Percentiles rank a stretch among this genome's conserved stretches.
phyloP scores from a whole-genome alignment of 2,797 vertebrate species.

The Alosa sapidissima region DNA sequence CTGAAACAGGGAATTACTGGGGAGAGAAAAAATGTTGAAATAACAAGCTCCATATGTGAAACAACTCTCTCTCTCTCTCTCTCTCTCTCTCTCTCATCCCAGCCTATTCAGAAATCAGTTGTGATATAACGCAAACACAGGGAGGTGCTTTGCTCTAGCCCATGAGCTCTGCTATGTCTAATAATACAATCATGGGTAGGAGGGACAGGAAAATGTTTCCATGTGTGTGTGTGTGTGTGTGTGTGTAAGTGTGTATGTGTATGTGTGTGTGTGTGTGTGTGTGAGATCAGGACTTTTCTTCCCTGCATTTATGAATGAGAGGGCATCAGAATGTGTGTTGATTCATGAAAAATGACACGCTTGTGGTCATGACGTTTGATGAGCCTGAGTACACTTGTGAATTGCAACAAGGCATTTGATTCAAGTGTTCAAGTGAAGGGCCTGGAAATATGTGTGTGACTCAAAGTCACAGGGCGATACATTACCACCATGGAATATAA shows the following conservation, averaged over 20 bases:
- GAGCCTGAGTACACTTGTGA: neutral
- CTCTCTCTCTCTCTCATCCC: conserved; percentile 51
- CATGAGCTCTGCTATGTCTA: conserved; percentile 58
- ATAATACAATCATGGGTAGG: conserved; percentile 66
- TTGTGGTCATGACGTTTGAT: neutral
- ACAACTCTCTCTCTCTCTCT: conserved; percentile 41
- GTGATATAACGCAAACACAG: conserved; percentile 50
- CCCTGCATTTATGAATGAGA: conserved; percentile 4
- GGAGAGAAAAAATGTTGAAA: conserved; percentile 54
- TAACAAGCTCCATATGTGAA: conserved; percentile 71
- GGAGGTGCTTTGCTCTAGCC: conserved; percentile 50
- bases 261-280: neutral
- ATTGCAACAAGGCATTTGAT: neutral
- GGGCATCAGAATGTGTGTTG: neutral
- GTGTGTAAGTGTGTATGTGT: neutral
- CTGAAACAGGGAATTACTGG: conserved; percentile 59
- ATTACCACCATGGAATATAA: neutral
- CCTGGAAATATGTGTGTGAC: neutral
- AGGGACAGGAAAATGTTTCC: conserved; percentile 69
- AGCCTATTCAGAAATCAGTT: conserved; percentile 57
- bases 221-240: conserved; percentile 48
- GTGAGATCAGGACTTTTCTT: neutral
- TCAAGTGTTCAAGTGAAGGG: neutral
- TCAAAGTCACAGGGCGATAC: neutral
- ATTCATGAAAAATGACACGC: neutral